Evolutionary conservation across 2,113 vertebrate species (phyloP).

Genomic region (Marmota monax): DNA sequence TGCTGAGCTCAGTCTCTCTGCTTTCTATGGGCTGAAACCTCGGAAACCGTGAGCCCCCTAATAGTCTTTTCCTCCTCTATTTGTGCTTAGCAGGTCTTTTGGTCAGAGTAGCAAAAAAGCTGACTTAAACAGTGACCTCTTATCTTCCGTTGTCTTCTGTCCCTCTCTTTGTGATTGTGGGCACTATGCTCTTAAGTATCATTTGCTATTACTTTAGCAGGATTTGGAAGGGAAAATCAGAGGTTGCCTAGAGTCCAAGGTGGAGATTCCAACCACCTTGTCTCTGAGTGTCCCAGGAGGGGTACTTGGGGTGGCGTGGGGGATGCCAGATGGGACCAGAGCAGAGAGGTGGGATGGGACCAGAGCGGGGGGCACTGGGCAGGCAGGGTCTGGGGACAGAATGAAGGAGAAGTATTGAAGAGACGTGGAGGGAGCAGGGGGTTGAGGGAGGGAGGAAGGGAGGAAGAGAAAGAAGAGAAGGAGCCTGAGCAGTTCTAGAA

Average conservation of each 20-base stretch:
- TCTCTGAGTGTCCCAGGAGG: neutral
- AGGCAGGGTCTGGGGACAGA: neutral
- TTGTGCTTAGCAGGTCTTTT: no score
- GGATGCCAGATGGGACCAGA: neutral
- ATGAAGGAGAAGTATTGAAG: neutral
- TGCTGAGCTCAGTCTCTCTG: no score
- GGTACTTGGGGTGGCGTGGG: neutral
- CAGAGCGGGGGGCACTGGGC: neutral
- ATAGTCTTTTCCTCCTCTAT: no score
- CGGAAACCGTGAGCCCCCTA: no score
- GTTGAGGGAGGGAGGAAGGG: no score
- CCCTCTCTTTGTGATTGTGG: neutral
- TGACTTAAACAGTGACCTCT: no score
- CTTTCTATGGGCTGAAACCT: no score
- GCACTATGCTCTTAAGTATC: neutral
- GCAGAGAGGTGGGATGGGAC: neutral
- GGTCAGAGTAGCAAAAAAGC: no score
- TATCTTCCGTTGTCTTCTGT: neutral
- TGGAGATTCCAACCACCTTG: neutral
- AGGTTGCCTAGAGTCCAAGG: neutral
- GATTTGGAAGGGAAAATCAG: neutral
- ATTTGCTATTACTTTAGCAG: neutral
- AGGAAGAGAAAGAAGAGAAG: neutral
- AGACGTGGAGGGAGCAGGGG: neutral
- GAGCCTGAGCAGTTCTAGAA: neutral